Conservation (phyloP, 2,888 invertebrate species). For the Cartodere bifasciata region DNA sequence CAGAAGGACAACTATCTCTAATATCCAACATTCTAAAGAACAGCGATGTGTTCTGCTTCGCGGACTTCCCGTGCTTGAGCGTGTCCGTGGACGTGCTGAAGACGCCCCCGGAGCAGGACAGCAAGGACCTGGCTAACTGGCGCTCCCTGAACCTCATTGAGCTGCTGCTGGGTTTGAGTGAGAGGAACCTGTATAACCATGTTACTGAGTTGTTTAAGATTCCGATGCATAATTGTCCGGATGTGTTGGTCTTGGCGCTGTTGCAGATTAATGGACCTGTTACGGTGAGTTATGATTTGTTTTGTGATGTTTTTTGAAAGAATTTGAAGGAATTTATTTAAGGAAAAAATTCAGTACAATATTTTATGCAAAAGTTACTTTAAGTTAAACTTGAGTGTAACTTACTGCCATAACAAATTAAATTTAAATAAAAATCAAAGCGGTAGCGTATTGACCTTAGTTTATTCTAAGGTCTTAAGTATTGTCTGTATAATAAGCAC, state of each 20-base stretch:
- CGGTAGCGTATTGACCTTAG: too few relatives aligned
- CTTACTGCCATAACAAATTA: too few relatives aligned
- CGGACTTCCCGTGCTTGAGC: constrained; percentile 78
- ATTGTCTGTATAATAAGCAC: too few relatives aligned
- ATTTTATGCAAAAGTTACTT: too few relatives aligned
- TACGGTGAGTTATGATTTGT: too few relatives aligned
- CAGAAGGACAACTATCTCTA: constrained; percentile 85
- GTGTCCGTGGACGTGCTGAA: constrained; percentile 84
- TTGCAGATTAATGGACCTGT: constrained; percentile 76
- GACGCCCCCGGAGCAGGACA: constrained; percentile 87
- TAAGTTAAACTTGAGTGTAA: too few relatives aligned
- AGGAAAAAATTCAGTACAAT: too few relatives aligned
- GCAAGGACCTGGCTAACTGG: constrained; percentile 89
- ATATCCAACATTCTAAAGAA: constrained; percentile 77
- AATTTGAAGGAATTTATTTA: too few relatives aligned
- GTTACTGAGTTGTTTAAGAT: constrained; percentile 84
- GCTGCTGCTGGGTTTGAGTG: constrained; percentile 72
- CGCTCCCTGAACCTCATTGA: constrained; percentile 86
- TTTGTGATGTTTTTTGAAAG: too few relatives aligned
- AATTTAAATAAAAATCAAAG: too few relatives aligned
- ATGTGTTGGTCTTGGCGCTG: constrained; percentile 79
- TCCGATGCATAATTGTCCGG: constrained; percentile 88
- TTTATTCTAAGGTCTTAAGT: too few relatives aligned
- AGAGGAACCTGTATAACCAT: constrained; percentile 70
- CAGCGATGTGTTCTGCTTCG: constrained; percentile 88